Percentiles rank a stretch among this genome's conserved stretches.
Conservation (phyloP, 1,140 invertebrate genomes). For the Drosophila simulans region DNA sequence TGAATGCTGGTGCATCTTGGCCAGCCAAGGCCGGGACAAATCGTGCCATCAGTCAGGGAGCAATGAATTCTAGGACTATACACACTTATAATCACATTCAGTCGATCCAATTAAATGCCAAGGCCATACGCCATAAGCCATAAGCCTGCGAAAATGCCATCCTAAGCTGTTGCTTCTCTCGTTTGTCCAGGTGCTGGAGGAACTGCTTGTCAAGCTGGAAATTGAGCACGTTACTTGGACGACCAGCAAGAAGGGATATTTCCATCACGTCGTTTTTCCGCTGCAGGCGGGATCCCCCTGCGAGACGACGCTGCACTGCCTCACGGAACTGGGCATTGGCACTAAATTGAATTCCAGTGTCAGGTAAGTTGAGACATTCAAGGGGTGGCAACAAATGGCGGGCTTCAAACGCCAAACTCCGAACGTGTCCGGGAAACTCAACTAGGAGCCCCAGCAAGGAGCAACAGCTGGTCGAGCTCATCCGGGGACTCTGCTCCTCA, state of each 20-base stretch:
- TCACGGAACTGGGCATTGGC: conserved; percentile 89
- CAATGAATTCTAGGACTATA: too few species aligned
- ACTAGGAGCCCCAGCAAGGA: too few species aligned
- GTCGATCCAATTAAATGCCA: conserved; percentile 58
- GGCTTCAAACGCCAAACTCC: conserved; percentile 18
- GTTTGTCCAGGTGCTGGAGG: conserved; percentile 86
- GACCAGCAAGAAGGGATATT: conserved; percentile 88
- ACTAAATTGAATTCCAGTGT: conserved; percentile 89
- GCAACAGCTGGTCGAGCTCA: conserved; percentile 67
- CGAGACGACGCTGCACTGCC: conserved; percentile 89
- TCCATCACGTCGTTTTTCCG: conserved; percentile 89
- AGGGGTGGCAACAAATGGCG: neutral
- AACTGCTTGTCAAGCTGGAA: conserved; percentile 87
- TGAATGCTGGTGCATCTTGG: conserved; percentile 28
- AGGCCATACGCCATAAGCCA: conserved; percentile 37
- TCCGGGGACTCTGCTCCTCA: conserved; percentile 14
- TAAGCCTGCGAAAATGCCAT: conserved; percentile 34
- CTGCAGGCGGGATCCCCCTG: conserved; percentile 88
- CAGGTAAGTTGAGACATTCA: conserved; percentile 86
- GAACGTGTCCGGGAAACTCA: conserved; percentile 60
- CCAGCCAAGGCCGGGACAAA: conserved; percentile 10
- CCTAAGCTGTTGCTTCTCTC: conserved; percentile 33
- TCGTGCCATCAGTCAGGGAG: conserved; percentile 1
- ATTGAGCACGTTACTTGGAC: conserved; percentile 90
- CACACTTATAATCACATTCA: conserved; percentile 5